These are phyloP conservation scores for Scaptomyza polygonia DNA, from an alignment of 2,888 invertebrate species.

Conservation along the genomic window DNA sequence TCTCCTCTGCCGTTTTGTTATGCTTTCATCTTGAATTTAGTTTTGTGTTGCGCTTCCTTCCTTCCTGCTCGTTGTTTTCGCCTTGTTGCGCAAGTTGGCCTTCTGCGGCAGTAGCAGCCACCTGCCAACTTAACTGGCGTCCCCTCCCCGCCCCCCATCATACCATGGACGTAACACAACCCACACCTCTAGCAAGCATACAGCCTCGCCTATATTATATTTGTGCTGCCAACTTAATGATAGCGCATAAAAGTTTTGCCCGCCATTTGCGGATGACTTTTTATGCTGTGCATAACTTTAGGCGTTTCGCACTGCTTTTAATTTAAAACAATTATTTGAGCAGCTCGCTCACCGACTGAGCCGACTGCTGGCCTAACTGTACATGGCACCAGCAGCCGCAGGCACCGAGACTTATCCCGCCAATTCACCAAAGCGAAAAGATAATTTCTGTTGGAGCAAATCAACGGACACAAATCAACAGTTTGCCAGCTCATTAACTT, in stretches of 20 bases:
- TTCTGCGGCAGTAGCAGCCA: constrained; percentile 28
- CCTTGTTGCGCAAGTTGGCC: constrained; percentile 46
- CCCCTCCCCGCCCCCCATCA: neutral
- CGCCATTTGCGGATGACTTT: constrained; percentile 54
- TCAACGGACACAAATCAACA: constrained; percentile 30
- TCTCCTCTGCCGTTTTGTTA: constrained; percentile 48
- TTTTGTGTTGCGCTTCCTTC: constrained; percentile 64
- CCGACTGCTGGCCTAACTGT: constrained; percentile 16
- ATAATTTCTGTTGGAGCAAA: constrained; percentile 13
- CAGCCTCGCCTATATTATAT: constrained; percentile 60
- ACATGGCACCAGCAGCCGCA: constrained; percentile 26
- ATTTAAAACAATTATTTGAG: constrained; percentile 79
- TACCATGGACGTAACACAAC: too few relatives aligned
- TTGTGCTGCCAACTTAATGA: constrained; percentile 72
- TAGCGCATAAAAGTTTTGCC: constrained; percentile 71
- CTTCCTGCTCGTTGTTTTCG: constrained; percentile 45
- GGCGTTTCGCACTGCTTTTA: constrained; percentile 72
- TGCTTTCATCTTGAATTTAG: constrained; percentile 75
- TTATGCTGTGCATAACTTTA: constrained; percentile 66
- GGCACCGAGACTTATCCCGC: constrained; percentile 1
- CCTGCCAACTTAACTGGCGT: neutral
- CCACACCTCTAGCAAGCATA: neutral
- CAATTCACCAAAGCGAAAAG: constrained; percentile 18
- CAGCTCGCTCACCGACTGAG: constrained; percentile 14
- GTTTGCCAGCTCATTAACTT: constrained; percentile 31